Conservation (phyloP, 2,888 invertebrate species). For the Drosophila parthenogenetica region DNA sequence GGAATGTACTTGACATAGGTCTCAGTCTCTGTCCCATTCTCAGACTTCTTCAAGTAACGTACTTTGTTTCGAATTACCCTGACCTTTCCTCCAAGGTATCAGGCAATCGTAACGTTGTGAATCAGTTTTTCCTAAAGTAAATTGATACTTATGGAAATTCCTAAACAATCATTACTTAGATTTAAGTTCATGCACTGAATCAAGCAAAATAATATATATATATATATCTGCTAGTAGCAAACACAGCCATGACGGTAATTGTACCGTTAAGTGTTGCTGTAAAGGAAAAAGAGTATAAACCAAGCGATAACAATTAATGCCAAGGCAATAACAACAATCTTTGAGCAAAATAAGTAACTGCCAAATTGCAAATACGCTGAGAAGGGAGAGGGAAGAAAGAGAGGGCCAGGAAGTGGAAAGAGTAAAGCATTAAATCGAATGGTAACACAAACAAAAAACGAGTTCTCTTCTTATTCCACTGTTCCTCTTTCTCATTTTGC, state of each 20-base stretch:
- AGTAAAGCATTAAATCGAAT: conserved; percentile 26
- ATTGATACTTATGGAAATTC: neutral
- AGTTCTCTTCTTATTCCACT: conserved; percentile 37
- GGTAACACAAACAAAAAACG: conserved; percentile 53
- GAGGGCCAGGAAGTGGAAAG: neutral
- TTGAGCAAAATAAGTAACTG: conserved; percentile 29
- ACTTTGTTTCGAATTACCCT: conserved; percentile 14
- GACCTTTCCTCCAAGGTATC: conserved; percentile 27
- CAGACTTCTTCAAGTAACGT: conserved; percentile 19
- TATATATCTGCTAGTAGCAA: neutral
- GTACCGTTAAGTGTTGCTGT: conserved; percentile 63
- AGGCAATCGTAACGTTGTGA: neutral
- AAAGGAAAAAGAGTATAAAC: conserved; percentile 57
- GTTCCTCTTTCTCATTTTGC: conserved; percentile 31
- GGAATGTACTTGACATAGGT: conserved; percentile 17
- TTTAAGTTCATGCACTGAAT: neutral
- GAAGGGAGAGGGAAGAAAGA: neutral
- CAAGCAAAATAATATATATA: neutral
- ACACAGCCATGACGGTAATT: conserved; percentile 39
- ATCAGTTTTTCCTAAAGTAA: neutral
- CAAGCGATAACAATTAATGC: conserved; percentile 73
- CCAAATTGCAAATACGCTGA: conserved; percentile 22
- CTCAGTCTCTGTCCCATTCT: conserved; percentile 1
- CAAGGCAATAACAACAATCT: conserved; percentile 48
- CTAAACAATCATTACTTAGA: neutral